phyloP scores from a whole-genome alignment of 2,888 invertebrate species.

The Melanotus villosus region DNA sequence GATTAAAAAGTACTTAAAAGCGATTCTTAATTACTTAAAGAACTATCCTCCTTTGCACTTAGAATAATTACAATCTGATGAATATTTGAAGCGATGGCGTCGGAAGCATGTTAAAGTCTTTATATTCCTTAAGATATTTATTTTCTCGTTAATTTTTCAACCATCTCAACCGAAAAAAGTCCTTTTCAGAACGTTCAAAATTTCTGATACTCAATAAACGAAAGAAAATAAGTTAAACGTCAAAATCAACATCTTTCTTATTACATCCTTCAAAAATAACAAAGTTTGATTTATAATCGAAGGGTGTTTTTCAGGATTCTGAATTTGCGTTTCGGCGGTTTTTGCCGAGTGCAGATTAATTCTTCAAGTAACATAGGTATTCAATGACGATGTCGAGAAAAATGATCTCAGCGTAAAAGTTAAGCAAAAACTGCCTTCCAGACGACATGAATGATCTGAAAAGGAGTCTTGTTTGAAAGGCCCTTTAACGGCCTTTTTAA shows the following conservation, averaged over 20 bases:
- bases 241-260: neutral
- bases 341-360: slow-evolving; percentile 17
- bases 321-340: slow-evolving; percentile 1
- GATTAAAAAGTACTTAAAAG: too few relatives aligned
- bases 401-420: slow-evolving; percentile 17
- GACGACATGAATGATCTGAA: neutral
- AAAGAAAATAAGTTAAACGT: slow-evolving; percentile 2
- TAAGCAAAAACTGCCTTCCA: slow-evolving; percentile 11
- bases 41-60: too few relatives aligned
- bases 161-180: too few relatives aligned
- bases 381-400: slow-evolving; percentile 11
- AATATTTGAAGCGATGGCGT: too few relatives aligned
- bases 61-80: too few relatives aligned
- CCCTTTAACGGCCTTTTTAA: neutral
- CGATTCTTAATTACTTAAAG: too few relatives aligned
- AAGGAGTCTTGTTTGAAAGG: neutral
- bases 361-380: slow-evolving; percentile 18
- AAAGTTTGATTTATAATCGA: slow-evolving; percentile 18
- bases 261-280: neutral
- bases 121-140: too few relatives aligned
- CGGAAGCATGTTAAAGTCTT: too few relatives aligned
- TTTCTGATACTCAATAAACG: slow-evolving; percentile 6
- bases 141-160: too few relatives aligned
- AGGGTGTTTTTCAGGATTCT: neutral
- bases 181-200: too few relatives aligned